Base-by-base conservation (phyloP, 2,113 vertebrate species). In the Upupa epops region DNA sequence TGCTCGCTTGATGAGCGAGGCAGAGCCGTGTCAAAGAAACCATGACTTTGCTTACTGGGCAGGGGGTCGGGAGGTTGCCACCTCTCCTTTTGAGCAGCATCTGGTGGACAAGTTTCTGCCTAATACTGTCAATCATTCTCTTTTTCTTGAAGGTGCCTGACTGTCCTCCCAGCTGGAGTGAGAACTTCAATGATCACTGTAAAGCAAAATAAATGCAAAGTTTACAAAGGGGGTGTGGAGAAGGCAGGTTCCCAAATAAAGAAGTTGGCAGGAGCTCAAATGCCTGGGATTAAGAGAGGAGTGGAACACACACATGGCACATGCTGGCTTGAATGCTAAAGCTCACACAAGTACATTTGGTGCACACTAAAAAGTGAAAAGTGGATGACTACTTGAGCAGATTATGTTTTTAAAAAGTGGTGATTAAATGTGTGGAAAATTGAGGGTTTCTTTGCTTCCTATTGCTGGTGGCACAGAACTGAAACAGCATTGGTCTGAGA, bases 131-230 rank as follows among this genome's bases (percentile, higher is more conserved):
- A 96, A 85, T 96, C 92, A 93, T 93, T 72, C 77, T 25, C 85
- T 94, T 90, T 51, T 94, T 93, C 92, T 83, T 75, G 91, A 96
- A 95, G 94, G 89, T 92, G 92, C 81, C 92, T 92, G 83, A 92
- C 88, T 94, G 92, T 94, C 93, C 90, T 93, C 92, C 95, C 93
- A 95, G 94, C 95, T 96, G 95, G 90, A 93, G 85, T 87, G 94
- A 96, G 85, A 94, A 93, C 92, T 92, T 90, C 80, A 92, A 19
- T 86, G 88, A 86, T 94, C 75, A 18, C 76, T 91, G 83, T 72
- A 79, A 91, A 95, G 92, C 83, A 92, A 92, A 93, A 96, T 86
- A 94, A 96, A 95, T 86, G 83, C 78, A 84, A 94, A 94, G 89
- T 91, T 95, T 92, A 92, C 90, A 79, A 70, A 94, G 74, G 77